Conservation (phyloP, 2,797 vertebrate genomes). For the Monodelphis domestica region DNA sequence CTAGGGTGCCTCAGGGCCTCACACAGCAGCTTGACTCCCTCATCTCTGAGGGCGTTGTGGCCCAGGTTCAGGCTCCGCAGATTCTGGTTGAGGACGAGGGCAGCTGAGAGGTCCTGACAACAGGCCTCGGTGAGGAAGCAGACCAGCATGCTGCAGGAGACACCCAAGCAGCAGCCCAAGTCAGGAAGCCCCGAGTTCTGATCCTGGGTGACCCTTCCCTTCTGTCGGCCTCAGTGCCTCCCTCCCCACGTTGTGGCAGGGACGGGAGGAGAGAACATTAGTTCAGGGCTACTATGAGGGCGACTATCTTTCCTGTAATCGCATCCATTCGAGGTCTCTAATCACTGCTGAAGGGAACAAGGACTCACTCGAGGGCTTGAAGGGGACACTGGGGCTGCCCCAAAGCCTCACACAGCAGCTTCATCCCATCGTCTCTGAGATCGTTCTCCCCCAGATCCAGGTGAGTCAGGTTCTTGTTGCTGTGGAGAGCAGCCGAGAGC, state of each 20-base stretch:
- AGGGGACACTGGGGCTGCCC: conserved; percentile 66
- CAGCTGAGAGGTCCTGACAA: conserved; percentile 67
- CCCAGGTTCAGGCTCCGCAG: conserved; percentile 71
- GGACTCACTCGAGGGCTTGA: conserved; percentile 76
- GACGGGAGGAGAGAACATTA: too few relatives aligned
- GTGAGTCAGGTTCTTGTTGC: conserved; percentile 70
- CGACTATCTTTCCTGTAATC: too few relatives aligned
- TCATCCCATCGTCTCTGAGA: conserved; percentile 68
- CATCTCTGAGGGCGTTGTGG: conserved; percentile 69
- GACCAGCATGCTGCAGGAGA: conserved; percentile 62
- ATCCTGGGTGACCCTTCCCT: background rate
- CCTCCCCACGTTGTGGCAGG: too few relatives aligned
- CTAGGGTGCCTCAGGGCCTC: conserved; percentile 67
- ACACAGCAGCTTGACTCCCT: conserved; percentile 71
- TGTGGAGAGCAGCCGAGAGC: conserved; percentile 64
- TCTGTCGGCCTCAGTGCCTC: background rate
- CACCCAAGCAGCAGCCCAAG: background rate
- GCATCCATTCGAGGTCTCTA: too few relatives aligned
- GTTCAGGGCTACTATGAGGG: too few relatives aligned
- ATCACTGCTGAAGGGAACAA: background rate
- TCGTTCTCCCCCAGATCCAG: conserved; percentile 69
- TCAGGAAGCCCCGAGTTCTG: too few relatives aligned
- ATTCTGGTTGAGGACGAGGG: conserved; percentile 59
- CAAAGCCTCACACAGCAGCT: conserved; percentile 67
- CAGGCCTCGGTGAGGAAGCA: conserved; percentile 65